Conservation (phyloP, 2,797 vertebrate genomes). For the Halcyon badia region DNA sequence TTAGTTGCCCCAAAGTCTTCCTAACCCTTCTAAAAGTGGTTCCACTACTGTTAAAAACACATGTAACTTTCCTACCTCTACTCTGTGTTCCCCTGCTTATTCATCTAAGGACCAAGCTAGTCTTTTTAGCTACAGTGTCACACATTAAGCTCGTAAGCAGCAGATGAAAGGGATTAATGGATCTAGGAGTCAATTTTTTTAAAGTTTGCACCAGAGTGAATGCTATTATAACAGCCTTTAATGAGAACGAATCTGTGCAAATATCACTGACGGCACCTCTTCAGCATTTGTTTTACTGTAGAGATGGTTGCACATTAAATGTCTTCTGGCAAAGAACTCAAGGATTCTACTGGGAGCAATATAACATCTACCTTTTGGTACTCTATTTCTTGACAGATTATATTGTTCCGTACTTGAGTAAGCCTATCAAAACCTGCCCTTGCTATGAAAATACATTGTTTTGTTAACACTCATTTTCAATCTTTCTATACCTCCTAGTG, state of each 20-base stretch:
- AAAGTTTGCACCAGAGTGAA: slow-evolving; percentile 46
- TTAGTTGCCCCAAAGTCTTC: neutral
- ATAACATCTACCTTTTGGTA: slow-evolving; percentile 24
- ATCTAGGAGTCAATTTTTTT: slow-evolving; percentile 48
- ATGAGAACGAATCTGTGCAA: slow-evolving; percentile 60
- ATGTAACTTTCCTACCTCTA: neutral
- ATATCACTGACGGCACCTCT: slow-evolving; percentile 34
- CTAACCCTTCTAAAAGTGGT: neutral
- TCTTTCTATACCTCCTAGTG: slow-evolving; percentile 11
- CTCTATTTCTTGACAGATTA: slow-evolving; percentile 7
- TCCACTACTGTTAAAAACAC: neutral
- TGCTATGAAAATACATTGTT: neutral
- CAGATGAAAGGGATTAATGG: slow-evolving; percentile 26
- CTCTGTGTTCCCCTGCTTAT: neutral
- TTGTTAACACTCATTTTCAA: slow-evolving; percentile 33
- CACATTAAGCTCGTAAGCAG: neutral
- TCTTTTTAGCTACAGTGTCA: slow-evolving; percentile 18
- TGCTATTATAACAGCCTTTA: slow-evolving; percentile 55
- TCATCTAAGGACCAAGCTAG: neutral
- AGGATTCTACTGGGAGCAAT: slow-evolving; percentile 25
- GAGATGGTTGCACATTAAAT: slow-evolving; percentile 19
- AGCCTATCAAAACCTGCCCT: slow-evolving; percentile 6
- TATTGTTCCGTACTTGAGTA: slow-evolving; percentile 30
- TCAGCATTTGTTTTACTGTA: slow-evolving; percentile 53
- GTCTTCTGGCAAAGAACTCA: slow-evolving; percentile 39